Evolutionary conservation across 2,113 vertebrate genomes (phyloP), one percentile per base, ranked within the genome.

Genomic region (Procavia capensis): DNA sequence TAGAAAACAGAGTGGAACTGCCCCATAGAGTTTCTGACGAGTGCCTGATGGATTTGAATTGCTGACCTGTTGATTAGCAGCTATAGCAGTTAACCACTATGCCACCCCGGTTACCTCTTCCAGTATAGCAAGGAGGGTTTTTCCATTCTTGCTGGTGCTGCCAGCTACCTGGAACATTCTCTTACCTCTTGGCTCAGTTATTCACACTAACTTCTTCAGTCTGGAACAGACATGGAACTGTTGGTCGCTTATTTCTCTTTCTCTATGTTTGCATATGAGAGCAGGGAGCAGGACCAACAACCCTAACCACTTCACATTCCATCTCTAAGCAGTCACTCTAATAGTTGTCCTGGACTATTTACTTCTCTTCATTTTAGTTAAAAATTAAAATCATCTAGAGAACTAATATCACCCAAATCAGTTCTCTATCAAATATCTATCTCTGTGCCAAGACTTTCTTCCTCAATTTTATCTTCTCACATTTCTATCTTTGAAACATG

Each of bases 291-390:
- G 90, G 90, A 13, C 75, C 72, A 89, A 70, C 93, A 63, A 75
- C 95, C 72, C 66, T 6, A 36, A 43, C 93, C 13, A 45, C 85
- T 86, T 50, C 29, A n/a, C 92, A 91, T 95, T 93, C 96, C 93
- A 25, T 61, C 43, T 64, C 36, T 34, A 41, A 84, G 22, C 39
- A 43, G 36, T 94, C 91, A 86, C 9, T 57, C n/a, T 75, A 70
- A 88, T 54, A 39, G 41, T 50, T 36, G 39, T 24, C 24, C 20
- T 88, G 34, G 80, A 63, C 61, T 90, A 47, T 31, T 0, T 34
- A 34, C 41, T 81, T 41, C 59, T 75, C 41, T 68, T 85, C 34
- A 31, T 78, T 92, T 88, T 93, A 81, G 79, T 90, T 95, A 70
- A 34, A 54, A 85, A 54, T 88, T 90, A 95, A 64, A 61, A 64